phyloP scores from a whole-genome alignment of 2,888 invertebrate genomes.

The Nowickia ferox region DNA sequence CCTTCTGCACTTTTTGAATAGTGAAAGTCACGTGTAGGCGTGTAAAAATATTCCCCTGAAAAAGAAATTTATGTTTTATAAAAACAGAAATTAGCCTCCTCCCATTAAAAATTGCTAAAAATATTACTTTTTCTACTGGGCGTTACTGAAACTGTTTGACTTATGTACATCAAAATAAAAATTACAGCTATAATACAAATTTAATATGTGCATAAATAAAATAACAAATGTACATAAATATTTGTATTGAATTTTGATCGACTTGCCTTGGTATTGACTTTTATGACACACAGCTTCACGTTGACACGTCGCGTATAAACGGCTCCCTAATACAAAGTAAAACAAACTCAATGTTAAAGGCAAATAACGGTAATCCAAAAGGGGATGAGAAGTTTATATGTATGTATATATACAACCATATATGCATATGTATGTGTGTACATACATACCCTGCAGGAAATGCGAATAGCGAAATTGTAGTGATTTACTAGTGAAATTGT shows the following conservation, averaged over 20 bases:
- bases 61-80: too few species aligned
- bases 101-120: slow-evolving; percentile 28
- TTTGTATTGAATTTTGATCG: slow-evolving; percentile 57
- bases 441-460: too few species aligned
- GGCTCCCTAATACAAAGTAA: neutral
- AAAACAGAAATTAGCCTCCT: slow-evolving; percentile 45
- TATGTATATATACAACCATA: too few species aligned
- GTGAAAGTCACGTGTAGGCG: slow-evolving; percentile 58
- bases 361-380: slow-evolving; percentile 5
- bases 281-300: slow-evolving; percentile 2
- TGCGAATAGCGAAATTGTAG: too few species aligned
- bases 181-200: slow-evolving; percentile 14
- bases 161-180: slow-evolving; percentile 6
- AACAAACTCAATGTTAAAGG: neutral
- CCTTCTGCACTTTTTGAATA: slow-evolving; percentile 8
- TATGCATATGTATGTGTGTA: too few species aligned
- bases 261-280: slow-evolving; percentile 47
- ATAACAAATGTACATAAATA: slow-evolving; percentile 4
- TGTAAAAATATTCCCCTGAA: slow-evolving; percentile 32
- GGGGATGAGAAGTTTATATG: slow-evolving; percentile 21
- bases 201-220: slow-evolving; percentile 21
- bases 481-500: too few species aligned
- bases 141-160: slow-evolving; percentile 34
- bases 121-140: slow-evolving; percentile 7
- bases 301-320: neutral